Conservation (phyloP, 2,797 vertebrate genomes). For the Lagodon rhomboides region DNA sequence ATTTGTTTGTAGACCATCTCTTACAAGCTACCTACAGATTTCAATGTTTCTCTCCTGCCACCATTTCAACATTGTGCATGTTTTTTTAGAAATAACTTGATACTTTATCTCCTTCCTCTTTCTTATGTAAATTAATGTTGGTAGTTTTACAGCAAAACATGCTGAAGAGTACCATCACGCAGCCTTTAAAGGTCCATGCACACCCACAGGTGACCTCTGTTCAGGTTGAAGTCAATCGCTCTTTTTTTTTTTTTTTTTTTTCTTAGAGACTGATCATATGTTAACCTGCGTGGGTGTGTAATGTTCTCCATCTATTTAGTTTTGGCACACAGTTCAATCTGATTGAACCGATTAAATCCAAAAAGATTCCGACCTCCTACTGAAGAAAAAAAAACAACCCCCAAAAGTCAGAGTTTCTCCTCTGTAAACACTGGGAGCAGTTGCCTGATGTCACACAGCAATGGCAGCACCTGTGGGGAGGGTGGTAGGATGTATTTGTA, state of each 20-base stretch:
- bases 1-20: not conserved
- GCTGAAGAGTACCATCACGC: not conserved
- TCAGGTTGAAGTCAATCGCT: not conserved
- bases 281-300: not conserved
- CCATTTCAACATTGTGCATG: not conserved
- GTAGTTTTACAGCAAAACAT: not conserved
- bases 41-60: too few relatives aligned
- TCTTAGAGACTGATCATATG: too few relatives aligned
- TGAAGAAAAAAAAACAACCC: too few relatives aligned
- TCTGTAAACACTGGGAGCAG: too few relatives aligned
- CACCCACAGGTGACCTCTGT: not conserved
- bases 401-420: too few relatives aligned
- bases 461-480: too few relatives aligned
- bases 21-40: not conserved
- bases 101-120: too few relatives aligned
- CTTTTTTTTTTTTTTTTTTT: too few relatives aligned
- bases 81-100: not conserved
- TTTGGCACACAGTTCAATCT: not conserved
- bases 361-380: too few relatives aligned
- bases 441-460: too few relatives aligned
- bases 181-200: not conserved
- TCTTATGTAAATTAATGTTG: not conserved
- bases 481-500: too few relatives aligned
- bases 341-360: not conserved
- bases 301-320: not conserved